Conservation (phyloP, 2,113 vertebrate genomes). For the Hemibagrus wyckioides region DNA sequence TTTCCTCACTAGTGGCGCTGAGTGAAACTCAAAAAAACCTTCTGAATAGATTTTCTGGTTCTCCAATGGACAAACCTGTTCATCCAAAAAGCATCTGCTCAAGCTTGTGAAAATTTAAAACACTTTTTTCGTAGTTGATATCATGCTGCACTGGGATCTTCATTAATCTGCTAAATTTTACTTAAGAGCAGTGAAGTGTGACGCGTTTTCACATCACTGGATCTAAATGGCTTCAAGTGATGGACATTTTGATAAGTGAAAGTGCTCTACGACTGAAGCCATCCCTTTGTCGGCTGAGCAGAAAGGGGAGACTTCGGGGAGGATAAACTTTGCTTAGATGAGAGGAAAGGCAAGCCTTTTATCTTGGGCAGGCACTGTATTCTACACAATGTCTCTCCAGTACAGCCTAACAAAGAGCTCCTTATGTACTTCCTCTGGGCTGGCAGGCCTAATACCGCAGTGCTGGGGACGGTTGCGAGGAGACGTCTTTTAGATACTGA, state of each 20-base stretch:
- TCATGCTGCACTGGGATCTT: not conserved
- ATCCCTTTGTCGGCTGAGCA: slow-evolving; percentile 60
- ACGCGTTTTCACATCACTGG: slow-evolving; percentile 40
- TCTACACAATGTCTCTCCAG: slow-evolving; percentile 63
- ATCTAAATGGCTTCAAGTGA: slow-evolving; percentile 51
- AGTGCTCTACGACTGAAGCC: slow-evolving; percentile 57
- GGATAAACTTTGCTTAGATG: slow-evolving; percentile 71
- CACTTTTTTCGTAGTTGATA: not conserved
- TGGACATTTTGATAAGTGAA: slow-evolving; percentile 61
- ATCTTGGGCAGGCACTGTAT: slow-evolving; percentile 68
- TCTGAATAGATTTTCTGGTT: not conserved
- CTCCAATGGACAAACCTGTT: not conserved
- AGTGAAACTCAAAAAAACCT: not conserved
- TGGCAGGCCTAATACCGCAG: slow-evolving; percentile 54
- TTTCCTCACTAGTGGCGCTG: not conserved
- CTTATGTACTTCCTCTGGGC: slow-evolving; percentile 65
- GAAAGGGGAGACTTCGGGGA: slow-evolving; percentile 61
- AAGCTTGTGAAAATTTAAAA: not conserved
- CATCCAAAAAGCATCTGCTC: not conserved
- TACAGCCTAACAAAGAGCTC: slow-evolving; percentile 68
- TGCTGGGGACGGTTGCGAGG: slow-evolving; percentile 61
- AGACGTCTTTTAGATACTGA: slow-evolving; percentile 59
- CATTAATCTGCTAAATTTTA: not conserved
- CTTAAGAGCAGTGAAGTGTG: slow-evolving; percentile 6
- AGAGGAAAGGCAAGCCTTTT: slow-evolving; percentile 57